These are phyloP conservation scores for Bombus affinis DNA, from an alignment of 1,140 invertebrate species.

Conservation along the genomic window DNA sequence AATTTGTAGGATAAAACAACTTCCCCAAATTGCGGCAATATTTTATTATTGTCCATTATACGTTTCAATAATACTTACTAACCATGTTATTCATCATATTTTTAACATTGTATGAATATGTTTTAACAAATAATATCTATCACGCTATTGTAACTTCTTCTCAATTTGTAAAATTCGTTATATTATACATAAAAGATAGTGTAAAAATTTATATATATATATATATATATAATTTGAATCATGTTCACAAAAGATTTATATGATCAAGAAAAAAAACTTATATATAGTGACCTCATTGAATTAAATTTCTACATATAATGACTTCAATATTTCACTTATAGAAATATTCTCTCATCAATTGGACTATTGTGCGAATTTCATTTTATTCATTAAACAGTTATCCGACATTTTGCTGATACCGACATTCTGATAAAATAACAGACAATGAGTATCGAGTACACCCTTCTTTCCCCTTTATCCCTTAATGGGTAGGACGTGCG, in stretches of 20 bases:
- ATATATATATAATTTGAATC: background rate
- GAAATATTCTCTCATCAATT: background rate
- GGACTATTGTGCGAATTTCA: background rate
- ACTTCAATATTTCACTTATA: background rate
- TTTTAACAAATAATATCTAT: background rate
- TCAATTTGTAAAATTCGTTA: background rate
- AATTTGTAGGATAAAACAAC: background rate
- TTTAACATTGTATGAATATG: background rate
- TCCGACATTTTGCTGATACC: background rate
- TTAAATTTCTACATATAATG: background rate
- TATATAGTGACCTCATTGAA: background rate
- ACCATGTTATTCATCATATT: background rate
- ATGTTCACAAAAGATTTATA: background rate
- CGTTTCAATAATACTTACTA: background rate
- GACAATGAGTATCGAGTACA: background rate
- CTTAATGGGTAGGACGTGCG: background rate
- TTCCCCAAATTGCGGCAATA: background rate
- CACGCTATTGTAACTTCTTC: background rate
- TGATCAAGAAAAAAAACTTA: background rate
- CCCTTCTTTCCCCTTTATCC: background rate
- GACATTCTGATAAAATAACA: background rate
- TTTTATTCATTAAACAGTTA: background rate
- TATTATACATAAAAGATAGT: background rate
- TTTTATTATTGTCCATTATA: background rate
- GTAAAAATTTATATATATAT: background rate